phyloP scores from a whole-genome alignment of 1,140 invertebrate species.

The Drosophila gunungcola region DNA sequence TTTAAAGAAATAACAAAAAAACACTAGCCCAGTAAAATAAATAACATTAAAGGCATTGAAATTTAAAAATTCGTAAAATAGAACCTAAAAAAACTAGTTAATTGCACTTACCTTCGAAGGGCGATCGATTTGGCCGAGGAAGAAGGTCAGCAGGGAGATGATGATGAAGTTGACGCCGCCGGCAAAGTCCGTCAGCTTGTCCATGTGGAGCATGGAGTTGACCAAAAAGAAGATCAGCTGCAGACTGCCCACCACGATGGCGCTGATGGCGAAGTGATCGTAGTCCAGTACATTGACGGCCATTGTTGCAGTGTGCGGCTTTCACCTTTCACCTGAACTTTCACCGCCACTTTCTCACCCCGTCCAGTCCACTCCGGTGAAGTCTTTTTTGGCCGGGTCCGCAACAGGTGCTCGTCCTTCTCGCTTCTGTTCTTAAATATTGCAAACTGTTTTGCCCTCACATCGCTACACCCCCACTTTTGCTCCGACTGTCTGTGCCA shows the following conservation, averaged over 20 bases:
- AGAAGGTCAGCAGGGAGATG: conserved; percentile 93
- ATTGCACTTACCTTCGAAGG: conserved; percentile 86
- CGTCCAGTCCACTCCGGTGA: neutral
- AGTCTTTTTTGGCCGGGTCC: conserved; percentile 6
- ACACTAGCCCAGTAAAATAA: no score
- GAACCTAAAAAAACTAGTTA: neutral
- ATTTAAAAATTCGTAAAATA: no score
- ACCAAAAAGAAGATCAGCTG: conserved; percentile 95
- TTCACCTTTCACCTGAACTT: conserved; percentile 7
- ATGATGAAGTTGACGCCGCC: conserved; percentile 96
- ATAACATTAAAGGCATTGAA: no score
- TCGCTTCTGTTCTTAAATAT: conserved; percentile 40
- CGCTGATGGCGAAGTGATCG: conserved; percentile 94
- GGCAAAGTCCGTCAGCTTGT: conserved; percentile 96
- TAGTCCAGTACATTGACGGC: conserved; percentile 91
- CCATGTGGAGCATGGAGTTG: conserved; percentile 93
- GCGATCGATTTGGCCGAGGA: conserved; percentile 90
- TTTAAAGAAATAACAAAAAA: no score
- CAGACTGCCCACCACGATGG: conserved; percentile 94
- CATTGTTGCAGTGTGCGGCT: conserved; percentile 74
- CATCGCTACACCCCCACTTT: conserved; percentile 39
- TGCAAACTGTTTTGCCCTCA: conserved; percentile 55
- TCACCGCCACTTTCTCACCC: neutral
- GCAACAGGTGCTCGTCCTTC: conserved; percentile 35
- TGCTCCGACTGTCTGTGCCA: conserved; percentile 4